These are phyloP conservation scores for Drosophila ambigua DNA, from an alignment of 1,140 invertebrate genomes.

Conservation along the genomic window DNA sequence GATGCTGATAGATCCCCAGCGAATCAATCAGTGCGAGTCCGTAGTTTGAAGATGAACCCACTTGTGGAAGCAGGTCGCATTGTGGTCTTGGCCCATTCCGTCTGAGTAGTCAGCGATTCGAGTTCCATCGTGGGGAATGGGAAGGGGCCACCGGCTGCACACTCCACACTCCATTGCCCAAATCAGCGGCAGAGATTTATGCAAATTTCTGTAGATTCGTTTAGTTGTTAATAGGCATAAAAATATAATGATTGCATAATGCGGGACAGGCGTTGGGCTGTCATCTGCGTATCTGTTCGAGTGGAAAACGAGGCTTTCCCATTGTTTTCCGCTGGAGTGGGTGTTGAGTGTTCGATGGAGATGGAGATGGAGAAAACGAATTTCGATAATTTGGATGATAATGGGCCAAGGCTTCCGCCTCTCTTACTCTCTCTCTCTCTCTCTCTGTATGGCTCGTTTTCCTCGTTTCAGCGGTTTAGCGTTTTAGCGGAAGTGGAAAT, in stretches of 20 bases:
- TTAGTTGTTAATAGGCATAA: conserved; percentile 72
- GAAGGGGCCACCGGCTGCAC: background rate
- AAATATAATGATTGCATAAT: conserved; percentile 75
- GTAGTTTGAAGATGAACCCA: no score
- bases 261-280: conserved; percentile 29
- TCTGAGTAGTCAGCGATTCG: conserved; percentile 28
- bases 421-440: background rate
- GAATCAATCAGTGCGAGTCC: no score
- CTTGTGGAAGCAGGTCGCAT: no score
- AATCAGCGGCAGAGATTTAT: conserved; percentile 69
- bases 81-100: conserved; percentile 12
- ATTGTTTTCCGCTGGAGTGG: conserved; percentile 21
- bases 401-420: conserved; percentile 14
- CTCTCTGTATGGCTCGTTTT: background rate
- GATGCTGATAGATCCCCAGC: no score
- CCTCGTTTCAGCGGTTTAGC: background rate
- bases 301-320: conserved; percentile 65
- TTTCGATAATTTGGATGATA: conserved; percentile 3
- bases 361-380: background rate
- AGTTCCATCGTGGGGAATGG: conserved; percentile 6
- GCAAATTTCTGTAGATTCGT: conserved; percentile 62
- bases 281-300: conserved; percentile 58
- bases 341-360: background rate
- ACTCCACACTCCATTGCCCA: conserved; percentile 53
- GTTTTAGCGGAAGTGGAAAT: conserved; percentile 32